These are phyloP conservation scores for Tetragonisca angustula DNA, from an alignment of 2,888 invertebrate genomes.

Conservation along the genomic window DNA sequence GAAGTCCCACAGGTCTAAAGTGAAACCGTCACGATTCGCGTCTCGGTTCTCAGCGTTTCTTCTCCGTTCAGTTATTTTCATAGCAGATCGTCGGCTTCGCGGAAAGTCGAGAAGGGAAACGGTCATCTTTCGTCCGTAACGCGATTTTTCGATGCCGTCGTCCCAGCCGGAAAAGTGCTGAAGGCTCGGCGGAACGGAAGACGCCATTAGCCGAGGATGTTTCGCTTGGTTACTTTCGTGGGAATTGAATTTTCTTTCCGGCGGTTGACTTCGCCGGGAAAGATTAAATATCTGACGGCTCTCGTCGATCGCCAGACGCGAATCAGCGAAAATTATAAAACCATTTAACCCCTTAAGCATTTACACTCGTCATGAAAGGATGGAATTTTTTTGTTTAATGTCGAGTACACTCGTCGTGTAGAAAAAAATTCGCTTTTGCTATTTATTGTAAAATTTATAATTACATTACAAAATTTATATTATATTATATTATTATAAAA, in stretches of 20 bases:
- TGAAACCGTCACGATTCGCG: no score
- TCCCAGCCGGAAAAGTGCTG: slow-evolving; percentile 8
- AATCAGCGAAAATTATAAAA: background rate
- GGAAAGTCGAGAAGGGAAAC: background rate
- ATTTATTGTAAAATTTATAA: no score
- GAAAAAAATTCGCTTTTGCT: no score
- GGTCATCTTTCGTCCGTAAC: slow-evolving; percentile 15
- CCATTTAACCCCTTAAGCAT: no score
- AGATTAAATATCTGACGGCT: slow-evolving; percentile 7
- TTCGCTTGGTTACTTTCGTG: slow-evolving; percentile 12
- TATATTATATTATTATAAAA: no score
- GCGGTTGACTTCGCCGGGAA: background rate
- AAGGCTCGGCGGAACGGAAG: slow-evolving; percentile 8
- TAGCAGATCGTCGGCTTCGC: slow-evolving; percentile 20
- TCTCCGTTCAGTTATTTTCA: background rate
- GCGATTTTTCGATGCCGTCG: slow-evolving; percentile 22
- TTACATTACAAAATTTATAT: no score
- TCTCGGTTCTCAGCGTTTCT: slow-evolving; percentile 11
- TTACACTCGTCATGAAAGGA: no score
- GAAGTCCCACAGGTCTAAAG: no score
- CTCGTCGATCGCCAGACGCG: background rate
- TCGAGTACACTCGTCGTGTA: no score
- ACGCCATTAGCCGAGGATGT: slow-evolving; percentile 8
- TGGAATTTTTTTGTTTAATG: no score
- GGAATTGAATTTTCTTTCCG: slow-evolving; percentile 35